Evolutionary conservation across 2,797 vertebrate species (phyloP).

Genomic region (Lithobates sylvaticus): DNA sequence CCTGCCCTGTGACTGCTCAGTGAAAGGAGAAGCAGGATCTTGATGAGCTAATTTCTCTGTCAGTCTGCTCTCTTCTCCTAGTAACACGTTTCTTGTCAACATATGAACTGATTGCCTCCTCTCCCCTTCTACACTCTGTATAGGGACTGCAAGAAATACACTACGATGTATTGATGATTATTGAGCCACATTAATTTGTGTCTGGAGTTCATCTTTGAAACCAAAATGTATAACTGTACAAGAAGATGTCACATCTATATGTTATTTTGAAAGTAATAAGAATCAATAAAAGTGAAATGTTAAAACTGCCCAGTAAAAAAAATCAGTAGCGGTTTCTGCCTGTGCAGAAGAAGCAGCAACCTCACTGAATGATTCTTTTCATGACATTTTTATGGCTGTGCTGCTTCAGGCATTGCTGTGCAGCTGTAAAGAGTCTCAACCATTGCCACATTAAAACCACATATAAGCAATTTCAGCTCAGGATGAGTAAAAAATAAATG

Average conservation of each 20-base stretch:
- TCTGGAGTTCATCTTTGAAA: neutral
- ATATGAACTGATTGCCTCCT: no score
- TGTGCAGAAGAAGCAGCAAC: neutral
- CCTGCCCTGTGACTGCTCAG: no score
- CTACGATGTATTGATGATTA: neutral
- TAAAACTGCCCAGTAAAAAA: neutral
- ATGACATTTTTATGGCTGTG: neutral
- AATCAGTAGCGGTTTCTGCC: neutral
- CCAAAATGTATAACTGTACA: neutral
- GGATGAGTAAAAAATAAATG: no score
- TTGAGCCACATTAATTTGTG: neutral
- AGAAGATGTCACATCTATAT: neutral
- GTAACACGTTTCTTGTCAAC: no score
- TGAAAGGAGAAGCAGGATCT: no score
- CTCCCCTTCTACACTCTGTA: no score
- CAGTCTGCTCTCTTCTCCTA: no score
- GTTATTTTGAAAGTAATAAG: neutral
- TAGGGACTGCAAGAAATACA: no score
- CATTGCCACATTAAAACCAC: neutral
- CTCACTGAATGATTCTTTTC: neutral
- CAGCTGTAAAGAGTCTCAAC: neutral
- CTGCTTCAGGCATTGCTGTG: neutral
- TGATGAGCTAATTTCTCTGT: no score
- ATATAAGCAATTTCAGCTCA: neutral
- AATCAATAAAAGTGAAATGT: neutral